These are phyloP conservation scores for Galerucella calmariensis DNA, from an alignment of 2,888 invertebrate genomes.

Conservation along the genomic window DNA sequence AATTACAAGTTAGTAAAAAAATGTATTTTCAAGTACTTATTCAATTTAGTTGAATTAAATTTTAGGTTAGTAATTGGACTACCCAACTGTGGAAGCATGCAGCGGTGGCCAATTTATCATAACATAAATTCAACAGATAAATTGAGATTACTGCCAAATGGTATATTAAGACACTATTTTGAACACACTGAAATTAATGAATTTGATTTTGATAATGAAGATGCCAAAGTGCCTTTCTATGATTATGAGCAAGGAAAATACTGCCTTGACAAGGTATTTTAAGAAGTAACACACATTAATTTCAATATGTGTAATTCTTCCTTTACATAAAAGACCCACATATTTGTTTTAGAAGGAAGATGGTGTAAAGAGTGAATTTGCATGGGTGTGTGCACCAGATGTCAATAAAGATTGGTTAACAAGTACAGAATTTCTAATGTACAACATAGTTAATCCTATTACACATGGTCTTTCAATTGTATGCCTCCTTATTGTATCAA, in stretches of 20 bases:
- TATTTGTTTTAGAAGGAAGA: conserved; percentile 45
- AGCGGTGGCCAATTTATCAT: conserved; percentile 76
- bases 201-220: conserved; percentile 63
- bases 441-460: conserved; percentile 80
- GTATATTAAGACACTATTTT: conserved; percentile 79
- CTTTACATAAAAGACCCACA: no score
- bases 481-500: conserved; percentile 77
- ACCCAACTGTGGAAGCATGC: conserved; percentile 78
- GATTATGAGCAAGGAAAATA: conserved; percentile 82
- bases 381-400: conserved; percentile 79
- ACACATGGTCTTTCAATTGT: conserved; percentile 80
- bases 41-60: background rate
- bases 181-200: conserved; percentile 66
- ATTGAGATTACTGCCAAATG: conserved; percentile 75
- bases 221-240: conserved; percentile 70
- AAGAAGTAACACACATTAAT: no score
- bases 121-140: conserved; percentile 71
- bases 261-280: conserved; percentile 80
- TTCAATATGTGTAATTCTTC: no score
- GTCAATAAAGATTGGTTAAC: conserved; percentile 75
- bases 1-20: conserved; percentile 61
- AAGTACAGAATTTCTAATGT: conserved; percentile 78
- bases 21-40: conserved; percentile 14
- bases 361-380: conserved; percentile 74
- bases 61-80: conserved; percentile 71